Evolutionary conservation across 2,113 vertebrate species (phyloP).

Genomic region (Nannobrachium achirus): DNA sequence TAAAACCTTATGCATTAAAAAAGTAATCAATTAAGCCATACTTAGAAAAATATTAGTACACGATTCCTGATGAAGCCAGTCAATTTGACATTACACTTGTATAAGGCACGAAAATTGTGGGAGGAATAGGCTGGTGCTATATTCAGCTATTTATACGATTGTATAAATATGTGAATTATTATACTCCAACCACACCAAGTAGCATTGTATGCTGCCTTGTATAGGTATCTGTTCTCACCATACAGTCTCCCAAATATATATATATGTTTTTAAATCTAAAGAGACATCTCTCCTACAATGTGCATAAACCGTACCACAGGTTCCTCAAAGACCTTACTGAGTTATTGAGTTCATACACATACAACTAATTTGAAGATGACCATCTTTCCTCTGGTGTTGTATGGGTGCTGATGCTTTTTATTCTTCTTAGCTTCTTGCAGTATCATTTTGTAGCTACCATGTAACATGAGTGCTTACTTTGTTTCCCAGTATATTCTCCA

Average conservation of each 20-base stretch:
- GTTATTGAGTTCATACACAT: background rate
- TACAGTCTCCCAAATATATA: background rate
- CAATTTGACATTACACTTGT: too few species aligned
- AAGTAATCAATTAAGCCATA: too few species aligned
- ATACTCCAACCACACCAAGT: background rate
- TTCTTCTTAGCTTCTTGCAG: conserved; percentile 9
- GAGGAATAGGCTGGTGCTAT: too few species aligned
- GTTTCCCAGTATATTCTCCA: conserved; percentile 30
- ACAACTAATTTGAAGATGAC: conserved; percentile 15
- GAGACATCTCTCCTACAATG: background rate
- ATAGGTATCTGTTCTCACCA: background rate
- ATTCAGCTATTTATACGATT: too few species aligned
- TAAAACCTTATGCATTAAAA: too few species aligned
- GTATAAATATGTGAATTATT: too few species aligned
- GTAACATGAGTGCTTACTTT: conserved; percentile 27
- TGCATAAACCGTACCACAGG: background rate
- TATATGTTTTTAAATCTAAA: background rate
- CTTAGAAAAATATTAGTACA: too few species aligned
- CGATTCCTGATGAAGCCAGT: too few species aligned
- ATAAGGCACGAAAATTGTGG: too few species aligned
- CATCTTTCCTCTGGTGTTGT: conserved; percentile 16
- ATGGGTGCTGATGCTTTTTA: conserved; percentile 23
- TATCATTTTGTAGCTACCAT: conserved; percentile 17
- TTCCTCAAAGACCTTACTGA: background rate
- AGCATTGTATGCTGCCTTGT: background rate